Evolutionary conservation across 2,888 invertebrate species (phyloP).

Genomic region (Ryuthela nishihirai): DNA sequence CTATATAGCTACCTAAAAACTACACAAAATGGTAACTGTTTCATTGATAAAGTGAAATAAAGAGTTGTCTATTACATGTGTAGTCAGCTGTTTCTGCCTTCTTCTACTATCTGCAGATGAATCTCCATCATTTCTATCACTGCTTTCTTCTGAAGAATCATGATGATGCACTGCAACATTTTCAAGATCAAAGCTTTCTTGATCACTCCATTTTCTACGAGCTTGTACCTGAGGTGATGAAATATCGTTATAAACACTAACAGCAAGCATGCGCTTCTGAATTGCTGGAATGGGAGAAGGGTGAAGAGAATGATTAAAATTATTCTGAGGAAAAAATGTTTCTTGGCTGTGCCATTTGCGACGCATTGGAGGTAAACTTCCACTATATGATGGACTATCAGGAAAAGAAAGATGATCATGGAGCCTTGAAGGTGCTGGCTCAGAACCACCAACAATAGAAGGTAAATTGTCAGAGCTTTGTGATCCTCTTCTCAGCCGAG

Average conservation of each 20-base stretch:
- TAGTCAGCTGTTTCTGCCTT: too few species aligned
- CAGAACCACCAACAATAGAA: slow-evolving; percentile 35
- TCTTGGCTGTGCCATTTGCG: slow-evolving; percentile 39
- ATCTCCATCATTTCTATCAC: slow-evolving; percentile 11
- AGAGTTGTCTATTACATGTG: too few species aligned
- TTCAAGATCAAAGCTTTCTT: slow-evolving; percentile 35
- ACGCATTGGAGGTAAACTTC: slow-evolving; percentile 28
- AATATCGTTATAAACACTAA: slow-evolving; percentile 1
- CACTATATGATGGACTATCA: background rate
- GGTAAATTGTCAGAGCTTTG: slow-evolving; percentile 34
- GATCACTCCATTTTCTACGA: slow-evolving; percentile 38
- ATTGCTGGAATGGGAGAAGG: slow-evolving; percentile 12
- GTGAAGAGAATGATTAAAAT: background rate
- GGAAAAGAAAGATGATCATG: slow-evolving; percentile 3
- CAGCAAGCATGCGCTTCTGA: slow-evolving; percentile 3
- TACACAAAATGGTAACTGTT: too few species aligned
- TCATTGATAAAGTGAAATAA: too few species aligned
- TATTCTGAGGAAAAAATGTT: slow-evolving; percentile 16
- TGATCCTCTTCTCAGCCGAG: slow-evolving; percentile 16
- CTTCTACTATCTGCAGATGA: slow-evolving; percentile 25
- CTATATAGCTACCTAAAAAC: too few species aligned
- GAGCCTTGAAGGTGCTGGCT: slow-evolving; percentile 15
- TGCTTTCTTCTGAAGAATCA: slow-evolving; percentile 25
- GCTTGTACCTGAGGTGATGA: background rate
- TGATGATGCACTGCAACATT: slow-evolving; percentile 21